A percentile compares a stretch with the other conserved stretches of the same genome.
Evolutionary conservation across 2,113 vertebrate species (phyloP).

Genomic region (Callocephalon fimbriatum): DNA sequence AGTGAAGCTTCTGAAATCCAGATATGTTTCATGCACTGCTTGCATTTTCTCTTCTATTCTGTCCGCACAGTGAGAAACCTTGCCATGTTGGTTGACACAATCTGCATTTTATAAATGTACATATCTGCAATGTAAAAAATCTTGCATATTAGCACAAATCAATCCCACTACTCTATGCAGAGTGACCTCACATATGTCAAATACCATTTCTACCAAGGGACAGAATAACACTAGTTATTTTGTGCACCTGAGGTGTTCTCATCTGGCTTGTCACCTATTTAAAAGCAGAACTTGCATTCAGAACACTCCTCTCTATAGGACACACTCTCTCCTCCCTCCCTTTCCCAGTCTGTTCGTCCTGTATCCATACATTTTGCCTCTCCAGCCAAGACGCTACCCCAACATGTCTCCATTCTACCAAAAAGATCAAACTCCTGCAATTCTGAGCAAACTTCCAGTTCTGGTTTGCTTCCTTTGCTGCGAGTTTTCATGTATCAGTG

Average conservation of each 20-base stretch:
- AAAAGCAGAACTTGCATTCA: not conserved
- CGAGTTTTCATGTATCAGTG: not conserved
- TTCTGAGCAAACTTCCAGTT: not conserved
- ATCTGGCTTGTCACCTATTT: not conserved
- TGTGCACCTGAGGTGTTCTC: not conserved
- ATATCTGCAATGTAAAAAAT: not conserved
- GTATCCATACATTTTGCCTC: not conserved
- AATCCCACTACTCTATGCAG: not conserved
- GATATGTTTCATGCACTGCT: not conserved
- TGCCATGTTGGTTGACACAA: not conserved
- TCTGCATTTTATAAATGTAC: not conserved
- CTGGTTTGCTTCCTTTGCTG: not conserved
- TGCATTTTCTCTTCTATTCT: not conserved
- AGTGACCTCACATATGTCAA: not conserved
- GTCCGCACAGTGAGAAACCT: not conserved
- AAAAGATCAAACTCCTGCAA: not conserved
- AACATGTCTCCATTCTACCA: not conserved
- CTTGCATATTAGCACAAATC: not conserved
- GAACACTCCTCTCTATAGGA: not conserved
- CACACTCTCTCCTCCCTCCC: accelerated
- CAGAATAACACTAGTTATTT: not conserved
- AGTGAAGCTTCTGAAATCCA: not conserved
- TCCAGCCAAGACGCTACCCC: not conserved
- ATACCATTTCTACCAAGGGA: not conserved
- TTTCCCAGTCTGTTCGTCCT: not conserved